These are phyloP conservation scores for Temnothorax unifasciatus DNA, from an alignment of 2,888 invertebrate genomes.

Conservation along the genomic window DNA sequence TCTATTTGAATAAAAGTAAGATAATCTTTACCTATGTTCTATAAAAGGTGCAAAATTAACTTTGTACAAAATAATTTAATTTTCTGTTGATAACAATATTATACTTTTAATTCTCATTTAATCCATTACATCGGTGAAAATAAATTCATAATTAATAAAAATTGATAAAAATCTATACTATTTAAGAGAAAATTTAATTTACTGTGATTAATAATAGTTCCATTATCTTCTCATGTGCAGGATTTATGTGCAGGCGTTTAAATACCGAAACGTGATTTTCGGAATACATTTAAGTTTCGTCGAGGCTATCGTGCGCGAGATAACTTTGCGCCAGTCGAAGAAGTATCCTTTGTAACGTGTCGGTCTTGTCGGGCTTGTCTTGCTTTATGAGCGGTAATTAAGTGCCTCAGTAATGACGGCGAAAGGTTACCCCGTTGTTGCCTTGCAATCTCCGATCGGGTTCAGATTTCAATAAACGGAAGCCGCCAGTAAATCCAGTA, in stretches of 20 bases:
- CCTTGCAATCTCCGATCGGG: slow-evolving; percentile 75
- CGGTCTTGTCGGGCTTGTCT: slow-evolving; percentile 13
- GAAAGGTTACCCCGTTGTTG: slow-evolving; percentile 30
- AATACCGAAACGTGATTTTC: not conserved
- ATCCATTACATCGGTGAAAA: not conserved
- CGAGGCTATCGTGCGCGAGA: not conserved
- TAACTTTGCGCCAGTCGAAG: not conserved
- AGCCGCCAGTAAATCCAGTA: slow-evolving; percentile 79
- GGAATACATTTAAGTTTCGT: slow-evolving; percentile 13
- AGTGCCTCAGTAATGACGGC: slow-evolving; percentile 17
- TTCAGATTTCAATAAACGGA: slow-evolving; percentile 78
- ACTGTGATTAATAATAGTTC: not conserved
- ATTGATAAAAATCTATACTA: not conserved
- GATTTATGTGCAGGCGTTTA: not conserved
- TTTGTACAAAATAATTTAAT: not conserved
- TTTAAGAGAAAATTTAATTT: not conserved
- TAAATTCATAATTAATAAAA: not conserved
- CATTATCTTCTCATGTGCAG: not conserved
- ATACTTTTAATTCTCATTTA: not conserved
- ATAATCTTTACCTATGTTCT: not conserved
- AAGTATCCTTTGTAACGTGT: slow-evolving; percentile 16
- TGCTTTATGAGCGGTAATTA: slow-evolving; percentile 35
- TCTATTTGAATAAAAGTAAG: not conserved
- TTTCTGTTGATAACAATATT: not conserved
- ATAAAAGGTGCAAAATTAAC: not conserved